Conservation (phyloP, 2,888 invertebrate species). For the Sipunculus nudus region DNA sequence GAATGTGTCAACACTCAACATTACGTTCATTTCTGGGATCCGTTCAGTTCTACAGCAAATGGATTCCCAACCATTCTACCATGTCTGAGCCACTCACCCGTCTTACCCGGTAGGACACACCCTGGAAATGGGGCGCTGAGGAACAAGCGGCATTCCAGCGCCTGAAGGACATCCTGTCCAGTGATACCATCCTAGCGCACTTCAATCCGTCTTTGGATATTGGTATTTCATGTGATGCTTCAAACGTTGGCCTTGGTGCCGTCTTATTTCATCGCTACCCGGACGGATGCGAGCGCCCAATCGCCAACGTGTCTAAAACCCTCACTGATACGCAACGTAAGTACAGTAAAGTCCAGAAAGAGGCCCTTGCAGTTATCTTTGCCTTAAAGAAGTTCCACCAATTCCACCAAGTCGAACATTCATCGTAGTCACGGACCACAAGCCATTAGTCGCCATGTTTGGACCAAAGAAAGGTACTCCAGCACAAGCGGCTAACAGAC, state of each 20-base stretch:
- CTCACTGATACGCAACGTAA: conserved; percentile 20
- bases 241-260: conserved; percentile 28
- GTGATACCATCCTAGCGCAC: conserved; percentile 21
- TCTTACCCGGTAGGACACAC: conserved; percentile 14
- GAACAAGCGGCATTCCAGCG: conserved; percentile 11
- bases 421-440: conserved; percentile 19
- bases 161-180: no score
- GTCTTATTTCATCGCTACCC: conserved; percentile 29
- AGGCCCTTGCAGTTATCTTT: conserved; percentile 27
- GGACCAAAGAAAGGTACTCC: conserved; percentile 6
- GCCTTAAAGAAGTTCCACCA: conserved; percentile 28
- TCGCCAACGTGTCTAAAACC: conserved; percentile 23
- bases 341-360: conserved; percentile 29
- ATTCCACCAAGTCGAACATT: conserved; percentile 17
- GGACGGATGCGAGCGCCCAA: conserved; percentile 25
- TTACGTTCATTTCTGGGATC: conserved; percentile 20
- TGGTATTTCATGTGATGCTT: conserved; percentile 32
- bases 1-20: no score
- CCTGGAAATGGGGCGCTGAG: conserved; percentile 21
- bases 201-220: conserved; percentile 20
- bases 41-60: conserved; percentile 26
- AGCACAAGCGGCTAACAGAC: conserved; percentile 6
- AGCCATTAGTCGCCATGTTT: conserved; percentile 12
- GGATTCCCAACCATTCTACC: conserved; percentile 21
- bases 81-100: conserved; percentile 22